Evolutionary conservation across 2,797 vertebrate genomes (phyloP), one percentile per base, ranked within the genome.

Genomic region (Myiotriccus ornatus): DNA sequence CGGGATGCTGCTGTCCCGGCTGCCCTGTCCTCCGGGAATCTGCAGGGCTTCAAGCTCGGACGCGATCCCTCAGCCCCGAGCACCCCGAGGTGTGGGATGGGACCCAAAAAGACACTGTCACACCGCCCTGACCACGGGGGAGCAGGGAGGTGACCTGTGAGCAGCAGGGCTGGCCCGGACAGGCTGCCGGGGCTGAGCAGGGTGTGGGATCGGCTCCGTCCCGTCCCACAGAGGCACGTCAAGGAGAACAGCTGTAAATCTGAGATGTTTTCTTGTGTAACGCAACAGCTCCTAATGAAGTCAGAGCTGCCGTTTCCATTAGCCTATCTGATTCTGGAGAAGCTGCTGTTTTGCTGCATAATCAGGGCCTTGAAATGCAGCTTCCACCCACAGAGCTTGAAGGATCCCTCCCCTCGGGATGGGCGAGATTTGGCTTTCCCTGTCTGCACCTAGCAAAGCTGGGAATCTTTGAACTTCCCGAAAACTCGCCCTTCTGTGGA

Each of bases 271-370:
- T 24, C 59, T 85, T 19, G 69, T 27, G 73, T 30, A 43, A 71
- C 3, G 1, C 4, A 2, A 21, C 75, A 35, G 84, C 78, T 47
- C 83, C 5, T 3, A 3, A 4, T 55, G 28, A 76, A 89, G 59
- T 4, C 63, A 37, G 30, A 24, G 30, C 90, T 82, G 84, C 80
- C 43, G 1, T 65, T 88, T 46, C 78, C 84, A 57, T 24, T 32
- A 37, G 74, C 80, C 80, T 62, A 11, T 32, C 79, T 74, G 90
- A 56, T 59, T 13, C 53, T 37, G 88, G 50, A 89, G 85, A 15
- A 76, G 87, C 90, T 92, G 86, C 90, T n/a, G 34, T 7, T 77
- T 59, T 34, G 71, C 95, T 91, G 93, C 84, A 87, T 32, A 82
- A 91, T 59, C 77, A 53, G 64, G 74, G 86, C 83, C 93, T 69